Conservation (phyloP, 2,888 invertebrate species). For the Glyphotaelius pellucidus region DNA sequence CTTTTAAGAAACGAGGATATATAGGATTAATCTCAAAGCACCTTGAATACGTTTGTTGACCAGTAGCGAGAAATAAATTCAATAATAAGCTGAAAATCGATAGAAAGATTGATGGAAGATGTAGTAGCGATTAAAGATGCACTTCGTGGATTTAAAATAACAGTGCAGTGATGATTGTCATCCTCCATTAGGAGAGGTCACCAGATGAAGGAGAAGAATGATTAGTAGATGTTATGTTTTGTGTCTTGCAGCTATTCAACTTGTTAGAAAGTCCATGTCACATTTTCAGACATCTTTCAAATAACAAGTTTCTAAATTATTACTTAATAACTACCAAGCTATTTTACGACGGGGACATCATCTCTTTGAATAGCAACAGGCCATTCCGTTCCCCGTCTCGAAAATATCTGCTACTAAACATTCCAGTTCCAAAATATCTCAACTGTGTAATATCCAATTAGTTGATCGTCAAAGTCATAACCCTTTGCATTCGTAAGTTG, state of each 20-base stretch:
- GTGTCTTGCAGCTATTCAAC: not conserved
- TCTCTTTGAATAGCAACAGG: not conserved
- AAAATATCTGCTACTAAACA: not conserved
- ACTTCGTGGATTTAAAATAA: no score
- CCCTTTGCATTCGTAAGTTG: not conserved
- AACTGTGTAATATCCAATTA: not conserved
- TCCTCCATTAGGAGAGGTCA: not conserved
- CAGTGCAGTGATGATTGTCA: not conserved
- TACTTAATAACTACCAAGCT: not conserved
- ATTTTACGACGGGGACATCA: not conserved
- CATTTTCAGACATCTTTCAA: not conserved
- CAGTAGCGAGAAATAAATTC: no score
- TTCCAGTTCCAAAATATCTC: not conserved
- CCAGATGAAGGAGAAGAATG: not conserved
- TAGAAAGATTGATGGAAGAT: no score
- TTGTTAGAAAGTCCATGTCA: not conserved
- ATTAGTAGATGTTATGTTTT: not conserved
- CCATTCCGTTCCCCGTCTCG: not conserved
- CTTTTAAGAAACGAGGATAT: no score
- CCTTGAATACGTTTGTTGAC: no score
- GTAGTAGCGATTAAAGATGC: no score
- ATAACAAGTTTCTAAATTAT: not conserved
- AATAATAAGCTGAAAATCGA: no score
- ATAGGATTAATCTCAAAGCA: no score
- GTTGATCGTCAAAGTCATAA: slow-evolving; percentile 2